Evolutionary conservation across 1,140 invertebrate species (phyloP), one percentile per base, ranked within the genome.

Genomic region (Danaus melanippus): DNA sequence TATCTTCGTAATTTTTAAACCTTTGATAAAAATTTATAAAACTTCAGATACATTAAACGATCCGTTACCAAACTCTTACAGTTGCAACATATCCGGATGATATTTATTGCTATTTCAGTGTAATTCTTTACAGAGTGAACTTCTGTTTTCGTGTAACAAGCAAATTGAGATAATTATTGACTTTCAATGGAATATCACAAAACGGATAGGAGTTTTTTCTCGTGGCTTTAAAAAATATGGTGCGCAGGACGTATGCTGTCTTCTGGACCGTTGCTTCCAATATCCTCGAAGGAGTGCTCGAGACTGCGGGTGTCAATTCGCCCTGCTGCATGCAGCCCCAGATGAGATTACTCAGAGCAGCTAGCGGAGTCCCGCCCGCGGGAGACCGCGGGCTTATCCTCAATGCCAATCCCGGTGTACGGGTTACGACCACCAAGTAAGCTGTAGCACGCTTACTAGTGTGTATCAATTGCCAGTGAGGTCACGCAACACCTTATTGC

Each of bases 241-340:
- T 80, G 70, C 71, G 65, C 79, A 90, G 89, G 92, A 92, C 84
- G 92, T 92, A 74, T 95, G 93, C 90, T 93, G 93, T 79, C 89
- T 94, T 58, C 91, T 94, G 89, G 93, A 94, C 83, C 91, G 92
- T 86, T 95, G 93, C 90, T 94, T 94, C 90, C 92, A 92, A 84
- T 93, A 93, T 84, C 92, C 92, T 62, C 90, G 93, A 66, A 91
- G 92, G 78, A 93, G 94, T 74, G 89, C 91, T 51, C 91, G 93
- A 73, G 93, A 95, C 80, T 95, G 93, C 83, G 93, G 93, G 88
- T 95, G 93, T 90, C 93, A 95, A 84, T 95, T 95, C 85, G 93
- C 93, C 73, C 90, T 95, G 75, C 90, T 95, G 71, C 94, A 95
- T 86, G 92, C 93, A 70, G 94, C 91, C 64, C 92, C 93, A 71